A percentile compares a stretch with the other conserved stretches of the same genome.
Evolutionary conservation across 2,888 invertebrate genomes (phyloP).

Genomic region (Leptodirus hochenwartii): DNA sequence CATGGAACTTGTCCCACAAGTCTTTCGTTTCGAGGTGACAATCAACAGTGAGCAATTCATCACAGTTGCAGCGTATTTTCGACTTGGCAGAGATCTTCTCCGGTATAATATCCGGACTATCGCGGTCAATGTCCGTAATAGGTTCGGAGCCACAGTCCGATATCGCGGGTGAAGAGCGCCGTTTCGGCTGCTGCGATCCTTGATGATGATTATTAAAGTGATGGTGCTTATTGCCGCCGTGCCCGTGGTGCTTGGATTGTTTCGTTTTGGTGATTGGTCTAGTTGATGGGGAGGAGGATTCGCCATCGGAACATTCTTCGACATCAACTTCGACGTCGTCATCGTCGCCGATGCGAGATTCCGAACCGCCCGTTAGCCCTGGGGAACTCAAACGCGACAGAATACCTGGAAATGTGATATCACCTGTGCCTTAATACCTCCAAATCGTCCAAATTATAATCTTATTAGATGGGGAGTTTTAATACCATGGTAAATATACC

Average conservation of each 20-base stretch:
- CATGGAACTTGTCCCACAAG: conserved; percentile 64
- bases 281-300: conserved; percentile 26
- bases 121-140: conserved; percentile 22
- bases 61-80: conserved; percentile 41
- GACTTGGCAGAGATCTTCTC: conserved; percentile 21
- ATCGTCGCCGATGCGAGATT: conserved; percentile 30
- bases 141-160: conserved; percentile 26
- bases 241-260: conserved; percentile 10
- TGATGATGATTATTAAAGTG: conserved; percentile 14
- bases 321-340: conserved; percentile 38
- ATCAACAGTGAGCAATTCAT: conserved; percentile 41
- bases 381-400: conserved; percentile 26
- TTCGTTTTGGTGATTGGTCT: no score
- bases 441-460: no score
- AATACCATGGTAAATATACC: no score
- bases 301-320: conserved; percentile 38
- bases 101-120: conserved; percentile 23
- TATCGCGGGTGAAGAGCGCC: conserved; percentile 21
- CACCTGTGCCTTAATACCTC: no score
- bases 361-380: conserved; percentile 26
- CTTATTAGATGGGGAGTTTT: no score
- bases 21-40: conserved; percentile 67
- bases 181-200: conserved; percentile 14
- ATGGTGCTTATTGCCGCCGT: conserved; percentile 14
- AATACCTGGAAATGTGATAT: conserved; percentile 13